phyloP scores from a whole-genome alignment of 2,888 invertebrate genomes.

The Octonoba sinensis region DNA sequence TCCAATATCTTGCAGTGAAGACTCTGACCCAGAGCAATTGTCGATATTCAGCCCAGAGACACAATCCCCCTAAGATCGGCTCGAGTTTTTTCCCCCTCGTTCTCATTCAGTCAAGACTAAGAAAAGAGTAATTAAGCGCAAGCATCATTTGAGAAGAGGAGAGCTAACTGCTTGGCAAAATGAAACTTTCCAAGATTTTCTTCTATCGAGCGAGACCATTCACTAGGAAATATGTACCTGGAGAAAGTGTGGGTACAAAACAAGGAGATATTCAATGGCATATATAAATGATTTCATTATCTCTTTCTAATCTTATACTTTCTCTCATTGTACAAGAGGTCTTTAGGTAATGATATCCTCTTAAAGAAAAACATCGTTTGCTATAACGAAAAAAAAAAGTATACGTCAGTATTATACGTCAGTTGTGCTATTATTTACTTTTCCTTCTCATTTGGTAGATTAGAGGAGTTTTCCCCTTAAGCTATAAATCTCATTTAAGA shows the following conservation, averaged over 20 bases:
- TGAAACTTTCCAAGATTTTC: constrained; percentile 2
- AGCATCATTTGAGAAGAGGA: constrained; percentile 31
- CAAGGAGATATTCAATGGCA: not conserved
- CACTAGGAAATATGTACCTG: constrained; percentile 1
- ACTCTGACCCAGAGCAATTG: constrained; percentile 49
- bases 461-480: too few relatives aligned
- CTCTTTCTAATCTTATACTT: too few relatives aligned
- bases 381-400: too few relatives aligned
- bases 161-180: constrained; percentile 11
- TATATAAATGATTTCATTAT: too few relatives aligned
- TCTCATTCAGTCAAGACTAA: constrained; percentile 40
- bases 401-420: too few relatives aligned
- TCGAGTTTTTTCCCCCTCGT: constrained; percentile 22
- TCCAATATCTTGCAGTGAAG: constrained; percentile 53
- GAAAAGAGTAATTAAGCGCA: constrained; percentile 57
- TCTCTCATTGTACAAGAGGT: too few relatives aligned
- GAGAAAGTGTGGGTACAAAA: not conserved
- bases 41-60: constrained; percentile 55
- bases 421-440: too few relatives aligned
- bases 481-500: too few relatives aligned
- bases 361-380: too few relatives aligned
- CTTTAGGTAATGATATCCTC: too few relatives aligned
- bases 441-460: too few relatives aligned
- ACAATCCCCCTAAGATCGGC: constrained; percentile 1
- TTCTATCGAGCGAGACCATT: constrained; percentile 3